Percentiles rank a stretch among this genome's conserved stretches.
phyloP scores from a whole-genome alignment of 2,113 vertebrate species.

The Malurus alboscapulatus region DNA sequence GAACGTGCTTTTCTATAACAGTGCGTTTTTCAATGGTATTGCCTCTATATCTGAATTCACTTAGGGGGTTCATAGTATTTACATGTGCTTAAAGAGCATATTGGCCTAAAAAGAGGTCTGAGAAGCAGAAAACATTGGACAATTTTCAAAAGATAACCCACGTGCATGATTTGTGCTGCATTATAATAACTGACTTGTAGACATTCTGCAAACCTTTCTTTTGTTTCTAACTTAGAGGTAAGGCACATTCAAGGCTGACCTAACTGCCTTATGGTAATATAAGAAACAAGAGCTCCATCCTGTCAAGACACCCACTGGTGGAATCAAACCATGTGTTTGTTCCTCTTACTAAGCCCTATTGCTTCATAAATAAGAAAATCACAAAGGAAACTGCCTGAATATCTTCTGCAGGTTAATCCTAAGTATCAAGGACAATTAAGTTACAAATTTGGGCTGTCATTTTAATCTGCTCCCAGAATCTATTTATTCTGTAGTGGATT shows the following conservation, averaged over 20 bases:
- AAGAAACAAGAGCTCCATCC: neutral
- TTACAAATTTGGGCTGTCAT: neutral
- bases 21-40: neutral
- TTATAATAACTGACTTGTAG: neutral
- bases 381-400: neutral
- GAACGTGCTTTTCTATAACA: neutral
- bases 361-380: neutral
- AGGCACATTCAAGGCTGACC: neutral
- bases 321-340: neutral
- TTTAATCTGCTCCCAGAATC: neutral
- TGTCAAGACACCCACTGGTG: neutral
- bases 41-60: neutral
- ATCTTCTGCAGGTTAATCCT: neutral
- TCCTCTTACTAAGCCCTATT: neutral
- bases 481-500: neutral
- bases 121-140: neutral
- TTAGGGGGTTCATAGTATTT: neutral
- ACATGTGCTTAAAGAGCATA: neutral
- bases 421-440: neutral
- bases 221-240: neutral
- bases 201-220: neutral
- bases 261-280: neutral
- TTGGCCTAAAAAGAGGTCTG: neutral
- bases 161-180: fast-evolving
- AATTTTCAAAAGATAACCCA: neutral